These are phyloP conservation scores for Meda fulgida DNA, from an alignment of 2,797 vertebrate genomes.

Conservation along the genomic window DNA sequence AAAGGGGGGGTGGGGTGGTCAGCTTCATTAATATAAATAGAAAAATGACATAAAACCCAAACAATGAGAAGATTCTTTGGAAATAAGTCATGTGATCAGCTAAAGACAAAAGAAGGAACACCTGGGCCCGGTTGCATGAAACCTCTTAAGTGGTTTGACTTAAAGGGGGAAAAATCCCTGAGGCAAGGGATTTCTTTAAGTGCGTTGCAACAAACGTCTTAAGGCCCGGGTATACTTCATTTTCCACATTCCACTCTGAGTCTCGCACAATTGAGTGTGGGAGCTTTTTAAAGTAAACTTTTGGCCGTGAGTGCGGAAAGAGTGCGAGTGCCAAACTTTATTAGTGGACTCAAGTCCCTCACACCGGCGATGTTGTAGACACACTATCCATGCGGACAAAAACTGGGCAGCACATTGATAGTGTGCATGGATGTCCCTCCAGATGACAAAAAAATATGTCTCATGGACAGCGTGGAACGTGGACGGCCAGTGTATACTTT, in stretches of 20 bases:
- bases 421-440: background rate
- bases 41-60: conserved; percentile 88
- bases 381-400: background rate
- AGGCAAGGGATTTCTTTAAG: background rate
- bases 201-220: background rate
- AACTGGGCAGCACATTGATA: background rate
- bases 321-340: background rate
- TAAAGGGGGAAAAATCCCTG: background rate
- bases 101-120: background rate
- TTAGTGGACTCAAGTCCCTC: background rate
- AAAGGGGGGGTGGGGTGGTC: conserved; percentile 93
- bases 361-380: background rate
- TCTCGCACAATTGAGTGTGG: background rate
- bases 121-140: background rate
- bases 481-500: background rate
- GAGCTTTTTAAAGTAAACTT: background rate
- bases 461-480: background rate
- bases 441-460: background rate
- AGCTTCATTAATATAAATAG: conserved; percentile 99
- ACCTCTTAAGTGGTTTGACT: background rate
- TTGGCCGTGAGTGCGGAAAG: background rate
- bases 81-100: conserved; percentile 40
- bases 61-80: conserved; percentile 83
- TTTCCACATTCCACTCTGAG: background rate
- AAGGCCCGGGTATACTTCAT: background rate